A percentile compares a stretch with the other conserved stretches of the same genome.
phyloP scores from a whole-genome alignment of 2,888 invertebrate species.

The Leucophora obtusa region DNA sequence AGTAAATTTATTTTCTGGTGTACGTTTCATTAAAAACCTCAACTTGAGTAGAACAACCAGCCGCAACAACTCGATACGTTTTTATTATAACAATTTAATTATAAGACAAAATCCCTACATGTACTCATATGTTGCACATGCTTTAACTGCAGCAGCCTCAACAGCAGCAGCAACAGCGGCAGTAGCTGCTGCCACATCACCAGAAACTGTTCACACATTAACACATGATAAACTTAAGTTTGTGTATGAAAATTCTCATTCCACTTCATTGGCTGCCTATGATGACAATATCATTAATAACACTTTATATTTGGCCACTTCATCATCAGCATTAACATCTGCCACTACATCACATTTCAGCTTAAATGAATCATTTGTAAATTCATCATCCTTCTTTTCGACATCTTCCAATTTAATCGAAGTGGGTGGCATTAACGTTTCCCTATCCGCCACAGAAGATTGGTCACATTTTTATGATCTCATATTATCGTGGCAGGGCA shows the following conservation, averaged over 20 bases:
- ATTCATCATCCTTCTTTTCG: slow-evolving; percentile 33
- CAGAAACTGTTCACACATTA: slow-evolving; percentile 27
- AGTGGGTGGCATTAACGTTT: slow-evolving; percentile 46
- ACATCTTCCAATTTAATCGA: slow-evolving; percentile 34
- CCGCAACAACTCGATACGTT: background rate
- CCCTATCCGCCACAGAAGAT: slow-evolving; percentile 69
- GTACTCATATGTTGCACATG: slow-evolving; percentile 56
- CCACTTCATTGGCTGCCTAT: slow-evolving; percentile 22
- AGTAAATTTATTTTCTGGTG: background rate
- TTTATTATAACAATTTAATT: slow-evolving; percentile 3
- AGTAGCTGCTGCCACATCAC: slow-evolving; percentile 7
- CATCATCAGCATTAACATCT: slow-evolving; percentile 40
- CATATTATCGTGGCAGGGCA: slow-evolving; percentile 79
- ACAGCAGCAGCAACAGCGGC: slow-evolving; percentile 38
- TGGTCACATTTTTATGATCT: slow-evolving; percentile 76
- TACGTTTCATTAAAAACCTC: background rate
- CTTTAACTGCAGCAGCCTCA: slow-evolving; percentile 53
- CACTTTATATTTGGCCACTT: slow-evolving; percentile 46
- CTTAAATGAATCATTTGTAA: slow-evolving; percentile 17
- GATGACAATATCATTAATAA: slow-evolving; percentile 49
- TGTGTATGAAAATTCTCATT: slow-evolving; percentile 43
- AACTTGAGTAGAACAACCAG: background rate
- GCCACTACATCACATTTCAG: slow-evolving; percentile 13
- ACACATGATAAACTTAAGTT: slow-evolving; percentile 36
- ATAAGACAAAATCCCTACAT: slow-evolving; percentile 31